Percentiles rank a stretch among this genome's conserved stretches.
phyloP scores from a whole-genome alignment of 30 jellyfish, hydroid and myxozoan genomes.

The Cassiopea andromeda region DNA sequence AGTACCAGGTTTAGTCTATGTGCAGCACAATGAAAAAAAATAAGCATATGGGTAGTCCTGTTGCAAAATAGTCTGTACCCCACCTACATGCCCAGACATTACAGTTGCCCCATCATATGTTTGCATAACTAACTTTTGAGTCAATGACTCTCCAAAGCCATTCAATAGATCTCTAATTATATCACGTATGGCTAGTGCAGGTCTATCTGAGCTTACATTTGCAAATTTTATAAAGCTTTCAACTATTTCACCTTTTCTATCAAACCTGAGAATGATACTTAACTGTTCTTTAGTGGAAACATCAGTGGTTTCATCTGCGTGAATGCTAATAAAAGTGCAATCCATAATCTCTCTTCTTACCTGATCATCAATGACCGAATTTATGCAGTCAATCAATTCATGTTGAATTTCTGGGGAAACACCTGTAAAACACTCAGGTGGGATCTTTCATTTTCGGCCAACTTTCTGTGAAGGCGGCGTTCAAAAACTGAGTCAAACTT shows the following conservation, averaged over 20 bases:
- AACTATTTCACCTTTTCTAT: slow-evolving; percentile 26
- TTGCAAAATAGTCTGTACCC: slow-evolving; percentile 36
- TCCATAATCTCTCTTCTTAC: slow-evolving; percentile 22
- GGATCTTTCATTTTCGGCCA: too few relatives aligned
- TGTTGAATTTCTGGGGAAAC: too few relatives aligned
- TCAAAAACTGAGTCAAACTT: too few relatives aligned
- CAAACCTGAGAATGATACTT: slow-evolving; percentile 32
- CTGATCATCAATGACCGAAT: slow-evolving; percentile 18
- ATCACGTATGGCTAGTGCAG: slow-evolving; percentile 34
- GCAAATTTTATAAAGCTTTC: slow-evolving; percentile 36
- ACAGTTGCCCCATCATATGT: slow-evolving; percentile 52
- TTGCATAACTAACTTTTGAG: slow-evolving; percentile 36
- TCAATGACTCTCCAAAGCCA: slow-evolving; percentile 25
- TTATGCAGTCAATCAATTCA: too few relatives aligned
- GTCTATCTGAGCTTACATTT: slow-evolving; percentile 32
- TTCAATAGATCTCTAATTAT: not conserved
- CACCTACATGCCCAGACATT: slow-evolving; percentile 46
- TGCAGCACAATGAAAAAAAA: slow-evolving; percentile 71
- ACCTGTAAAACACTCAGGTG: too few relatives aligned
- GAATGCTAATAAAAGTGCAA: slow-evolving; percentile 33
- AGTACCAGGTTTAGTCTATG: slow-evolving; percentile 49
- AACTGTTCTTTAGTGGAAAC: slow-evolving; percentile 51
- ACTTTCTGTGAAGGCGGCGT: too few relatives aligned
- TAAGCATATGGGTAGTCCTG: slow-evolving; percentile 28
- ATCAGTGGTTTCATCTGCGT: slow-evolving; percentile 60